phyloP scores from a whole-genome alignment of 2,113 vertebrate genomes.

The Campylomormyrus tamandua region DNA sequence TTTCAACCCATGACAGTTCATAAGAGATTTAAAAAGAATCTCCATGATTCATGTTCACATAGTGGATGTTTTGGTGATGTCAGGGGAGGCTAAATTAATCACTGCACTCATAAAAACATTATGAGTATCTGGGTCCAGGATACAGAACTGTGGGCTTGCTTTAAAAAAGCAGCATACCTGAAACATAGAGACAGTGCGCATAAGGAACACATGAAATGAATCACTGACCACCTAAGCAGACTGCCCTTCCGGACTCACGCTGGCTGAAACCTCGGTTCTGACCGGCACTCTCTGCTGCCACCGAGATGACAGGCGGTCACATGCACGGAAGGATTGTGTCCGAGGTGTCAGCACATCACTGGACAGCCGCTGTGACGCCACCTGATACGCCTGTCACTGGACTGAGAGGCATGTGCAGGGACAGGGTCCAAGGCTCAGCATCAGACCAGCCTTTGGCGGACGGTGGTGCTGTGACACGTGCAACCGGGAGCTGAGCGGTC shows the following conservation, averaged over 20 bases:
- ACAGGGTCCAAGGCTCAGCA: background rate
- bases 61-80: background rate
- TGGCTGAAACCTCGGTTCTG: background rate
- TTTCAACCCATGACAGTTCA: background rate
- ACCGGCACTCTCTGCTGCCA: background rate
- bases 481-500: background rate
- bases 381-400: background rate
- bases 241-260: background rate
- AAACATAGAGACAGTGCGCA: background rate
- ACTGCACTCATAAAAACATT: background rate
- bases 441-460: background rate
- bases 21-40: background rate
- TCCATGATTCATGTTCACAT: background rate
- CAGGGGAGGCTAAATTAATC: background rate
- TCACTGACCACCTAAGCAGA: background rate
- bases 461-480: background rate
- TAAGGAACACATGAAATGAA: background rate
- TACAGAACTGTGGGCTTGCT: background rate
- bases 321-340: background rate
- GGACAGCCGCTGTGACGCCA: background rate
- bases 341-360: background rate
- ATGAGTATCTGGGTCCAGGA: background rate
- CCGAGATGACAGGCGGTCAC: background rate
- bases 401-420: background rate
- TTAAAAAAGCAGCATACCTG: background rate